These are phyloP conservation scores for Bombylius major DNA, from an alignment of 2,888 invertebrate species.

Conservation along the genomic window DNA sequence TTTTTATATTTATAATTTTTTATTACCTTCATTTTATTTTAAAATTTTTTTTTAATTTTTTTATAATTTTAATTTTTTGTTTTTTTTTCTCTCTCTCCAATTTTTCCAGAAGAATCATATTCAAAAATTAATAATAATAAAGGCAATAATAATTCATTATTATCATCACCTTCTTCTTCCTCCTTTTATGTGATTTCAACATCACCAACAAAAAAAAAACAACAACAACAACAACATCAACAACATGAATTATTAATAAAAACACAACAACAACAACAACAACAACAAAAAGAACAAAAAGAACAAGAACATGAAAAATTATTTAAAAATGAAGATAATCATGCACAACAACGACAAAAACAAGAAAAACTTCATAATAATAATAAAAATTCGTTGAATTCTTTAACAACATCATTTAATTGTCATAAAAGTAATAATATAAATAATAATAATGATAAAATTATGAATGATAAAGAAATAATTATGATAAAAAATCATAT, in stretches of 20 bases:
- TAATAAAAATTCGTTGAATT: no score
- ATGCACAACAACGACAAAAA: no score
- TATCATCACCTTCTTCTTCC: slow-evolving; percentile 13
- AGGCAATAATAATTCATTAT: slow-evolving; percentile 16
- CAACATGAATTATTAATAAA: slow-evolving; percentile 12
- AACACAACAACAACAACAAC: slow-evolving; percentile 12
- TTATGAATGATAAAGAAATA: background rate
- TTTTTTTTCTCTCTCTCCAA: slow-evolving; percentile 16
- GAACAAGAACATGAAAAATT: no score
- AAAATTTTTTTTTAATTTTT: slow-evolving; percentile 7
- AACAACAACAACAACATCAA: slow-evolving; percentile 16
- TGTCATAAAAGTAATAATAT: background rate
- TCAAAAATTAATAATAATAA: slow-evolving; percentile 22
- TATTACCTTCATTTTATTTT: background rate
- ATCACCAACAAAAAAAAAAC: slow-evolving; percentile 9
- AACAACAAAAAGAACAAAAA: background rate
- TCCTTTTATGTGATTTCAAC: slow-evolving; percentile 19
- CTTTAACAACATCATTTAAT: no score
- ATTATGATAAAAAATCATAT: background rate
- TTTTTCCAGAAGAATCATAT: slow-evolving; percentile 29
- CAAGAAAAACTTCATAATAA: no score
- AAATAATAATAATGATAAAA: background rate
- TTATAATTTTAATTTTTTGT: slow-evolving; percentile 15
- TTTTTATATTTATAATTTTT: background rate
- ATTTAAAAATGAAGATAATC: no score